Evolutionary conservation across 2,113 vertebrate genomes (phyloP), one percentile per base, ranked within the genome.

Genomic region (Myrmophylax atrothorax): DNA sequence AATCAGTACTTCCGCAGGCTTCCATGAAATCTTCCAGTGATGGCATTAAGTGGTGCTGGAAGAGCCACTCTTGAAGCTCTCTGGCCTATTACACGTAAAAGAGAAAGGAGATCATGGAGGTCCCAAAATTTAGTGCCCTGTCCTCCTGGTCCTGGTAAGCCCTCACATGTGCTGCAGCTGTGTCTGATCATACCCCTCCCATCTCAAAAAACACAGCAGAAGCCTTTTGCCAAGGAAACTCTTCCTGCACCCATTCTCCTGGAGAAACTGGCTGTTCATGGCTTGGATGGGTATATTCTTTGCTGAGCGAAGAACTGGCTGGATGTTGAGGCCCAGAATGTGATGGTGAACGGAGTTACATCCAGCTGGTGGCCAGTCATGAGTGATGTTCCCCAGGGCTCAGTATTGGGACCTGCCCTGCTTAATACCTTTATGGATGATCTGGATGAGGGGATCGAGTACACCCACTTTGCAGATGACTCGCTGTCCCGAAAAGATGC

Each of bases 1-100:
- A 95, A 90, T 95, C 89, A 93, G 75, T 33, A 35, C 69, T 68
- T 95, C 83, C 68, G 77, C 52, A 55, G 52, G 78, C 81, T 90
- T 94, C 86, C 77, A 70, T 69, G 82, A 74, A 87, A 67, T 26
- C 31, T 40, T 49, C 9, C 6, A 63, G 59, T 73, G 25, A 29
- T 76, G 91, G 79, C 82, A 91, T 93, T 89, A 69, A 68, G 59
- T 33, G 44, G 40, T 6, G 7, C 50, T 76, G 78, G 67, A 83
- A 76, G 49, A 78, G 12, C 35, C 4, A 1, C 64, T 89, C n/a
- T 35, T 15, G 38, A 67, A 79, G 49, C 15, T 56, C 52, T 64
- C 49, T 44, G 56, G 49, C 35, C n/a, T 17, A 14, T 7, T 6
- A 1, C 31, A 35, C 52, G 49, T 25, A 26, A 68, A 91, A 49